Conservation (phyloP, 2,113 vertebrate genomes). For the Cochlearius cochlearius region DNA sequence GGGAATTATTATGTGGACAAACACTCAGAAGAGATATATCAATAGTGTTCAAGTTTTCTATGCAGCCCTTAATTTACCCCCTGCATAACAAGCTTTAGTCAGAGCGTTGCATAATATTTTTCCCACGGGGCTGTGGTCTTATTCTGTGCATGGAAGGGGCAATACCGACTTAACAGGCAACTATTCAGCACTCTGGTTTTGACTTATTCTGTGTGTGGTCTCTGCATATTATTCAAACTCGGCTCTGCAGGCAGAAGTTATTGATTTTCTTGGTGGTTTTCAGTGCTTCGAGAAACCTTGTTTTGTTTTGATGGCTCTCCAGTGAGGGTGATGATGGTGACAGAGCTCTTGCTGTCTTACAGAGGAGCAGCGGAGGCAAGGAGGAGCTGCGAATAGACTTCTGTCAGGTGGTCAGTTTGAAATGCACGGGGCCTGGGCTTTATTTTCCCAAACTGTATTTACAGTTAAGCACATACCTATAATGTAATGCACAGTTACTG, state of each 20-base stretch:
- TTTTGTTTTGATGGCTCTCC: background rate
- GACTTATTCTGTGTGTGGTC: background rate
- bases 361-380: background rate
- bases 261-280: background rate
- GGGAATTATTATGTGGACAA: background rate
- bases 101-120: background rate
- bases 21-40: background rate
- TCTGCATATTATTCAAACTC: background rate
- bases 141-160: background rate
- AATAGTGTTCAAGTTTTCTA: background rate
- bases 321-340: background rate
- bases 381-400: background rate
- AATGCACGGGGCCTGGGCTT: background rate
- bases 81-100: background rate
- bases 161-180: background rate
- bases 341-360: background rate
- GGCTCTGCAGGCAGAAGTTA: background rate
- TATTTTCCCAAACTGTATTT: background rate
- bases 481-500: background rate
- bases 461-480: background rate
- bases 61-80: background rate
- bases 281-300: background rate
- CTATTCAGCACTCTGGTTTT: background rate
- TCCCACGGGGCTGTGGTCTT: background rate
- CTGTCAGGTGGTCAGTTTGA: background rate